Percentiles rank a stretch among this genome's conserved stretches.
Conservation (phyloP, 2,113 vertebrate species). For the Beaufortia kweichowensis region DNA sequence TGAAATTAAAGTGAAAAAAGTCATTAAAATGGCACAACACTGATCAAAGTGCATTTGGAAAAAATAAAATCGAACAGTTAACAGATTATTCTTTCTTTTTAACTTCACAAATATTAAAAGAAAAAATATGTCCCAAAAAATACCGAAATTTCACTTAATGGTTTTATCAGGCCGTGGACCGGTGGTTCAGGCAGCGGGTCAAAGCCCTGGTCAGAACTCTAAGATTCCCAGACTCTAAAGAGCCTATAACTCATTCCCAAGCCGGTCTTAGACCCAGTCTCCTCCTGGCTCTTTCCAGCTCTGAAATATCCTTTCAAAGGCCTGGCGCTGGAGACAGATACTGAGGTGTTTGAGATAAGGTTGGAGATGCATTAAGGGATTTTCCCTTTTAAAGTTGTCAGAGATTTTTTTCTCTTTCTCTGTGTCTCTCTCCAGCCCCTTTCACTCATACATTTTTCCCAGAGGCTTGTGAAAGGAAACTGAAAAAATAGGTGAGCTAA, state of each 20-base stretch:
- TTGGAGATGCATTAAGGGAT: constrained; percentile 82
- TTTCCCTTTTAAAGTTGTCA: constrained; percentile 75
- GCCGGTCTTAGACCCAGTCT: constrained; percentile 70
- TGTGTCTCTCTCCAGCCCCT: constrained; percentile 61
- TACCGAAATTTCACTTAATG: background rate
- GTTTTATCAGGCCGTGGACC: constrained; percentile 14
- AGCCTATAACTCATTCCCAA: constrained; percentile 79
- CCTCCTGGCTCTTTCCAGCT: constrained; percentile 39
- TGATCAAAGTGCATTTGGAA: no score
- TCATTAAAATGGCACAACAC: no score
- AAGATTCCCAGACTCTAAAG: constrained; percentile 80
- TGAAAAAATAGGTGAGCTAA: constrained; percentile 63
- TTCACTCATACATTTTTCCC: constrained; percentile 64
- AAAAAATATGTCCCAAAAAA: background rate
- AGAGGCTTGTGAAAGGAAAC: constrained; percentile 68
- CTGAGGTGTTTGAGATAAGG: constrained; percentile 84
- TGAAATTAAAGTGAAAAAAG: no score
- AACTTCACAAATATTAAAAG: no score
- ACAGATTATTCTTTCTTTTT: no score
- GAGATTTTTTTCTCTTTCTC: constrained; percentile 42
- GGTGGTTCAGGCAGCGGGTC: constrained; percentile 69
- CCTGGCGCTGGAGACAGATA: constrained; percentile 78
- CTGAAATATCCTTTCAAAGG: constrained; percentile 74
- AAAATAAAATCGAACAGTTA: no score
- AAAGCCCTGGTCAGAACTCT: constrained; percentile 73